Percentiles rank a stretch among this genome's conserved stretches.
Conservation (phyloP, 2,113 vertebrate species). For the Talpa occidentalis region DNA sequence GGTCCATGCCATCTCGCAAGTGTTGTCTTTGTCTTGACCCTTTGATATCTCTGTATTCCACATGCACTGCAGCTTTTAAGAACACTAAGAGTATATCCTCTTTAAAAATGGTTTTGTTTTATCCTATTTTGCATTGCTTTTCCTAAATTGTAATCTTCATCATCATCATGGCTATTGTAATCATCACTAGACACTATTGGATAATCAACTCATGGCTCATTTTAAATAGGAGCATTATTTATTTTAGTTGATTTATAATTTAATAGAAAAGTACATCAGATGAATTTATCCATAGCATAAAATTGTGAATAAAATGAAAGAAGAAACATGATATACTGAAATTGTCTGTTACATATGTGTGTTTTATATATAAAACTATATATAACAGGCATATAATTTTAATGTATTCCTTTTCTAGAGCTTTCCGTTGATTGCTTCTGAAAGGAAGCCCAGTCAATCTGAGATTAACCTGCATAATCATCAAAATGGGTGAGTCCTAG, state of each 20-base stretch:
- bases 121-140: background rate
- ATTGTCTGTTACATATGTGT: background rate
- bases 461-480: background rate
- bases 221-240: background rate
- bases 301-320: conserved; percentile 13
- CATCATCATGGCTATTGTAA: background rate
- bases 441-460: background rate
- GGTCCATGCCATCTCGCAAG: no score
- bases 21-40: no score
- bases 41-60: no score
- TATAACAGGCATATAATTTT: background rate
- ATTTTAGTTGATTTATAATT: background rate
- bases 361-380: no score
- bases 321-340: background rate
- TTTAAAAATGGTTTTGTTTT: background rate
- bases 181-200: conserved; percentile 5
- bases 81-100: background rate
- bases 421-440: background rate
- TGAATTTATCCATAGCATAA: background rate
- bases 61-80: background rate
- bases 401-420: background rate
- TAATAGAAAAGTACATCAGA: background rate
- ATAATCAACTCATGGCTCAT: background rate
- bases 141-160: background rate
- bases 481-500: background rate